Conservation (phyloP, 2,113 vertebrate species). For the Laterallus jamaicensis region DNA sequence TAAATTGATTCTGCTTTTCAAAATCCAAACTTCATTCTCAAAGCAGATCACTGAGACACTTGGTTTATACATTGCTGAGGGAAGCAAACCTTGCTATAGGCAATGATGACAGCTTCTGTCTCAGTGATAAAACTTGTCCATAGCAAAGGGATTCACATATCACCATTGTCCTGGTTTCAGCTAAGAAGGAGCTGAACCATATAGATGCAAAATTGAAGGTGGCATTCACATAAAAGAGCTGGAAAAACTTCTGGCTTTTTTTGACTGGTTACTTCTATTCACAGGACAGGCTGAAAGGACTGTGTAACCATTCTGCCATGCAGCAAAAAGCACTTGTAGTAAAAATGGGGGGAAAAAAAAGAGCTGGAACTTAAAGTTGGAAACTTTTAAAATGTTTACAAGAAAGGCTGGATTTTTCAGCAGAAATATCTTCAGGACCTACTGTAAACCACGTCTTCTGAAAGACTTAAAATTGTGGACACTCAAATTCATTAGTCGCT, state of each 20-base stretch:
- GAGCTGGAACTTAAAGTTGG: not conserved
- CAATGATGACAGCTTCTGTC: not conserved
- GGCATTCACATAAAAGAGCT: not conserved
- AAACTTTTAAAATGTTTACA: not conserved
- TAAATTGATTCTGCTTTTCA: conserved; percentile 26
- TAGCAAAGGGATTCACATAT: not conserved
- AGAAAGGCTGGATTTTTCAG: not conserved
- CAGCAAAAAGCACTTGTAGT: not conserved
- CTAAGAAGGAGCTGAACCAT: too few relatives aligned
- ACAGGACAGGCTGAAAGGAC: not conserved
- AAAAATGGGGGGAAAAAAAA: not conserved
- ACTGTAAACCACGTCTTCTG: not conserved
- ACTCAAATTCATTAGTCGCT: not conserved
- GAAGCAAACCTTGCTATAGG: not conserved
- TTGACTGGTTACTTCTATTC: not conserved
- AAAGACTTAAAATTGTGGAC: not conserved
- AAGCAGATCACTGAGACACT: not conserved
- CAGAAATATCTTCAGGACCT: not conserved
- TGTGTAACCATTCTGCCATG: not conserved
- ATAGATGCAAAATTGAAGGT: not conserved
- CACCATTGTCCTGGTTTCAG: not conserved
- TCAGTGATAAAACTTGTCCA: not conserved
- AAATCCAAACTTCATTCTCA: not conserved
- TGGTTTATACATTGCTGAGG: not conserved
- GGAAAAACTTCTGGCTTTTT: not conserved